Evolutionary conservation across 37 sponge, comb jelly and placozoan species (phyloP).

Genomic region (Ianthella basta): DNA sequence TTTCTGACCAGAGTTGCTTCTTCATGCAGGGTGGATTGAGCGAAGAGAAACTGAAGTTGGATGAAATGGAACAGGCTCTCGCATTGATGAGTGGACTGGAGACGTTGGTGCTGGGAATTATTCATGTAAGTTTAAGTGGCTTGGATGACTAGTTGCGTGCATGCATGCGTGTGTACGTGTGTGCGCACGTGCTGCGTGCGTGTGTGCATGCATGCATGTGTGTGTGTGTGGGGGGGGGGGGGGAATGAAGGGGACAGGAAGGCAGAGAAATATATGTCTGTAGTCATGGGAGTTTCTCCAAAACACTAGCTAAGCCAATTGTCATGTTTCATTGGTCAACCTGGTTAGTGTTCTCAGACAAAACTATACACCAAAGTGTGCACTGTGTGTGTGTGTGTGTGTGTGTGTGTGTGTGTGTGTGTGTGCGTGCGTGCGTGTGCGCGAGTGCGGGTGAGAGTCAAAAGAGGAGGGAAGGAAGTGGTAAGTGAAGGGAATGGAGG

Average conservation of each 20-base stretch:
- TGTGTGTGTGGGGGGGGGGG: neutral
- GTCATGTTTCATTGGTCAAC: too few species aligned
- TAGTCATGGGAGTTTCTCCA: neutral
- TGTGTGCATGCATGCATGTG: slow-evolving; percentile 8
- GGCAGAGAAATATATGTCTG: neutral
- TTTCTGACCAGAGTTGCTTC: too few species aligned
- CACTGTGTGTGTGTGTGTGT: slow-evolving; percentile 8
- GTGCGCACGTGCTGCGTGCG: neutral
- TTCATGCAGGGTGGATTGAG: too few species aligned
- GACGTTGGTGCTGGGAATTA: too few species aligned
- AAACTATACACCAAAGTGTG: too few species aligned
- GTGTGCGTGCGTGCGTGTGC: slow-evolving; percentile 13
- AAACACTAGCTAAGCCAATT: neutral
- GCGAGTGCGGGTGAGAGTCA: neutral
- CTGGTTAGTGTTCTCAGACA: too few species aligned
- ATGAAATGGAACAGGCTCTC: too few species aligned
- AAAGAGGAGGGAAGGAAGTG: neutral
- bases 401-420: slow-evolving; percentile 29
- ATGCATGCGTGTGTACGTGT: slow-evolving; percentile 15
- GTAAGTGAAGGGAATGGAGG: neutral
- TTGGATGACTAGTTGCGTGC: too few species aligned
- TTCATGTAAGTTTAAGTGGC: too few species aligned
- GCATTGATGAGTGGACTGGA: too few species aligned
- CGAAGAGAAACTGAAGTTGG: too few species aligned
- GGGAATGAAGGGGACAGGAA: neutral